Base-by-base conservation (phyloP, 2,888 invertebrate species). In the Crioceris asparagi region DNA sequence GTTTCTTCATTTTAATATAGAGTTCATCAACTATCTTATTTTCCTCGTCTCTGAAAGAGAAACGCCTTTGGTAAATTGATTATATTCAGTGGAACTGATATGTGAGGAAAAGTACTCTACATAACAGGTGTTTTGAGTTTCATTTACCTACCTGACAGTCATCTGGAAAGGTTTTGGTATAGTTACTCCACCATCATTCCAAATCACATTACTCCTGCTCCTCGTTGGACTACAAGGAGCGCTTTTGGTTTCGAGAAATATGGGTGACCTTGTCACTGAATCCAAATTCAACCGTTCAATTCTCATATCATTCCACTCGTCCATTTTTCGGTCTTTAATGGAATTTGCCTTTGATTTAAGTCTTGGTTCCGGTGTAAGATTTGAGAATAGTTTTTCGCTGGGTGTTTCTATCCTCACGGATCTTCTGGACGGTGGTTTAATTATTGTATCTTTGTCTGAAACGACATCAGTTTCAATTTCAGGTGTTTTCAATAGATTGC, bases 161-260 rank as follows among this genome's bases (percentile, higher is more conserved):
- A 80, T 79, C 60, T 74, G 73, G 56, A 80, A 81, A 2, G 80
- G 78, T 55, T 77, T 77, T 1, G 79, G 77, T 38, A 77, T 66
- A 1, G 79, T 79, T 14, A 74, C 63, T 4, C 57, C 58, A 45
- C 56, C 48, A 42, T 56, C 57, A 48, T 55, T 52, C 12, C 48
- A 54, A 8, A 52, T 50, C 4, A 54, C 50, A 17, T 60, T 56
- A 52, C 65, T 34, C 26, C 41, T 69, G 8, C 57, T 55, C 48
- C 69, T 63, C 19, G 66, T 43, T 18, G 76, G 76, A 55, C 74
- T 75, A 29, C 68, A 69, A 1, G 76, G 75, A 58, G 72, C 71
- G 54, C 76, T 77, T 49, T 66, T 69, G 1, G 70, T 55, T 39
- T 51, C 53, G 21, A 53, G 41, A 16, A 51, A 48, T 29, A 52